A percentile compares a stretch with the other conserved stretches of the same genome.
These are phyloP conservation scores for Alviniconcha strummeri DNA, from an alignment of 2,888 invertebrate genomes.

Conservation along the genomic window DNA sequence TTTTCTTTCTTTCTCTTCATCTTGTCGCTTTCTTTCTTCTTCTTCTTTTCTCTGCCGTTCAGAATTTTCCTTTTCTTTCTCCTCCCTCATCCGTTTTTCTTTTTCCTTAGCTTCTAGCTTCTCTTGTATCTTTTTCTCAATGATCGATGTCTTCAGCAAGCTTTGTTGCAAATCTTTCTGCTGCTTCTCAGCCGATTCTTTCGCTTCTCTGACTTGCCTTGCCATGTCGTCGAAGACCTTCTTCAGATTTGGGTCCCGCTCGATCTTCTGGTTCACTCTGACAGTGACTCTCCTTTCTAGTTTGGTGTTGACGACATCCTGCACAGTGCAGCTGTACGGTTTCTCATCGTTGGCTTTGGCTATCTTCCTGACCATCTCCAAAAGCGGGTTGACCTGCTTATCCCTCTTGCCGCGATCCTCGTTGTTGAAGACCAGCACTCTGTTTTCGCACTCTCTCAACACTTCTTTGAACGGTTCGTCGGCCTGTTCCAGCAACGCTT, in stretches of 20 bases:
- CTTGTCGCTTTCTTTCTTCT: too few species aligned
- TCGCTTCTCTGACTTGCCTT: not conserved
- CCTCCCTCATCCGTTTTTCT: not conserved
- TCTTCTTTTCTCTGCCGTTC: not conserved
- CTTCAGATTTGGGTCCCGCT: not conserved
- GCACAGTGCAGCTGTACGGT: not conserved
- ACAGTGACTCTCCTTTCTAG: not conserved
- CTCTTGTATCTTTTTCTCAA: not conserved
- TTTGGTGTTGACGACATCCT: not conserved
- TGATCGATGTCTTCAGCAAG: not conserved
- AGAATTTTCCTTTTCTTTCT: not conserved
- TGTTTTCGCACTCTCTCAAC: not conserved
- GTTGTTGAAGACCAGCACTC: constrained; percentile 15
- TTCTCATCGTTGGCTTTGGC: not conserved
- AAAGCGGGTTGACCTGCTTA: not conserved
- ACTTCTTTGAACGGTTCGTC: not conserved
- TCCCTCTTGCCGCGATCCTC: not conserved
- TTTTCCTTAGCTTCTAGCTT: not conserved
- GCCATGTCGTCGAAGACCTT: not conserved
- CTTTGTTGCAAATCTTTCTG: not conserved
- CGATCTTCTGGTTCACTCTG: not conserved
- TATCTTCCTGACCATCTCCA: not conserved
- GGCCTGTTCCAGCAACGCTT: not conserved
- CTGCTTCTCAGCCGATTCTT: not conserved
- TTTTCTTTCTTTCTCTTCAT: too few species aligned